Conservation (phyloP, 2,113 vertebrate species). For the Lucifuga dentata region DNA sequence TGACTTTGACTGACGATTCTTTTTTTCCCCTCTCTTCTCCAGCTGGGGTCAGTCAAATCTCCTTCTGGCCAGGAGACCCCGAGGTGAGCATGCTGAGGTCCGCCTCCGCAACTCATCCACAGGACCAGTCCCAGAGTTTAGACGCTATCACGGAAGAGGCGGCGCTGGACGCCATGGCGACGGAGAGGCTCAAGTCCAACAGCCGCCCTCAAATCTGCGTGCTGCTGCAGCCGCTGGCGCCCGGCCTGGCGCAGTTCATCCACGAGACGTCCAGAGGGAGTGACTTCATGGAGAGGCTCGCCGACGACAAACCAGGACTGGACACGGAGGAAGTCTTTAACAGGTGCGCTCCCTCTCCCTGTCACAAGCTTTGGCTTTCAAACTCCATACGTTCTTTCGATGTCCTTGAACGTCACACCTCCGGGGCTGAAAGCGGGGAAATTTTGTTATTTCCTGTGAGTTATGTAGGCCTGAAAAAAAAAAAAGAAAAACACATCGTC, state of each 20-base stretch:
- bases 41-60: slow-evolving; percentile 95
- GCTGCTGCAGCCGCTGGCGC: slow-evolving; percentile 87
- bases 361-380: no score
- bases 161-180: slow-evolving; percentile 88
- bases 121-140: not conserved
- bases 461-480: no score
- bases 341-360: slow-evolving; percentile 56
- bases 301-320: slow-evolving; percentile 71
- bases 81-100: slow-evolving; percentile 88
- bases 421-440: no score
- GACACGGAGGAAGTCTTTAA: slow-evolving; percentile 82
- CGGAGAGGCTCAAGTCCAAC: slow-evolving; percentile 92
- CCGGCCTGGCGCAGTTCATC: slow-evolving; percentile 88
- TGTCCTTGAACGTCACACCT: no score
- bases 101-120: not conserved
- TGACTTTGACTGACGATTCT: no score
- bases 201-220: slow-evolving; percentile 91
- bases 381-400: no score
- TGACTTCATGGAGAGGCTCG: slow-evolving; percentile 89
- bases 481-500: no score
- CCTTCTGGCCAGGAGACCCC: slow-evolving; percentile 95
- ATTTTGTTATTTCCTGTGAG: no score
- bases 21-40: no score
- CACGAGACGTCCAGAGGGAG: slow-evolving; percentile 88
- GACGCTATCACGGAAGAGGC: slow-evolving; percentile 83